Evolutionary conservation across 1,140 invertebrate genomes (phyloP), one percentile per base, ranked within the genome.

Genomic region (Drosophila malerkotliana): DNA sequence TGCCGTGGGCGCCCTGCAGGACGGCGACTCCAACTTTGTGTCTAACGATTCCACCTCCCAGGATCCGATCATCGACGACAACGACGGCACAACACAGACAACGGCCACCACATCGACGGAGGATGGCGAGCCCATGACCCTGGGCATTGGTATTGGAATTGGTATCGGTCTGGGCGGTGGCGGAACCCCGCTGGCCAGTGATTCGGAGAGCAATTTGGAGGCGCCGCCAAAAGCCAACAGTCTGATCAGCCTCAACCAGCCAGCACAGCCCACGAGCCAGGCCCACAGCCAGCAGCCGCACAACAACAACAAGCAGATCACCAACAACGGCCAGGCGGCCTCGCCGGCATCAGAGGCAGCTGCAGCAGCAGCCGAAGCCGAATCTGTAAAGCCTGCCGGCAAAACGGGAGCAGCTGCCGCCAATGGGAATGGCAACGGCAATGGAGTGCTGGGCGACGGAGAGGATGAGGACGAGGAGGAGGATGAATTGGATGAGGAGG

Each of bases 171-270:
- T 67, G 8, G 62, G 66, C 6, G 18, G 48, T 14, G 41, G 41
- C 10, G 61, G 71, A 8, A 90, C 83, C 54, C 85, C 84, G 26
- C 52, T 90, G 7, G 83, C 84, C 63, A 90, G 85, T 10, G 89
- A 91, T 47, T 90, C 85, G 39, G 91, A 92, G 72, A 94, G 94
- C 72, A 94, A 94, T 83, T 90, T 94, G 34, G 94, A 94, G 90
- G 93, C 93, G 79, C 93, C 93, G 30, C 85, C 91, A 14, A 79
- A 91, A 60, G 92, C 92, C 48, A 93, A 93, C 44, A 72, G 58
- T 45, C 61, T 79, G 34, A 39, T 63, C 26, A 51, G 53, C 44
- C 45, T 54, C 7, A 63, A 55, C 60, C 30, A 15, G 49, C 66
- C 57, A 24, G 39, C 58, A 44, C 48, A 61, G 69, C 49, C 52